Evolutionary conservation across 1,140 invertebrate species (phyloP).

Genomic region (Heliconius himera): DNA sequence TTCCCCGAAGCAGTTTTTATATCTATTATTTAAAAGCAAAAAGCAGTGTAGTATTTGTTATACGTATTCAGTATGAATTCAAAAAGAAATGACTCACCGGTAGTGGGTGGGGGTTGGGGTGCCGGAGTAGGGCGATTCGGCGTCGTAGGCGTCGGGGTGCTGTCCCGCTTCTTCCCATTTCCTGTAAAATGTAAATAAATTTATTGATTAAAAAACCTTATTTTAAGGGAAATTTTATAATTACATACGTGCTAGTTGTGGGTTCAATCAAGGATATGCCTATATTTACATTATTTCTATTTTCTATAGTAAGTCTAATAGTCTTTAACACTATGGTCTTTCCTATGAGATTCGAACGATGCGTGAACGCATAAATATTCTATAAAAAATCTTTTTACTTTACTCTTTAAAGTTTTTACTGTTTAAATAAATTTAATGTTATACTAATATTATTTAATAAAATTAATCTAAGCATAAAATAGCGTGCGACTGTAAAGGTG

Average conservation of each 20-base stretch:
- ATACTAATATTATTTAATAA: too few species aligned
- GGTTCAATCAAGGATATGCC: neutral
- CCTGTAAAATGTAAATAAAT: constrained; percentile 54
- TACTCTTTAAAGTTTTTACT: too few species aligned
- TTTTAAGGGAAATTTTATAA: neutral
- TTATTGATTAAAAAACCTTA: neutral
- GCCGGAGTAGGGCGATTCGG: constrained; percentile 57
- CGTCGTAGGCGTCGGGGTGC: constrained; percentile 60
- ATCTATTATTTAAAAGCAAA: neutral
- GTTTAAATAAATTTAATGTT: too few species aligned
- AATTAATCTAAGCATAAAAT: too few species aligned
- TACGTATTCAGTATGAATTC: neutral
- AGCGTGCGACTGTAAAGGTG: too few species aligned
- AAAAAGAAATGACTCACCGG: constrained; percentile 58
- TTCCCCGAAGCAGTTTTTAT: too few species aligned
- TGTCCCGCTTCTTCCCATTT: constrained; percentile 76
- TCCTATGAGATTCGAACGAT: too few species aligned
- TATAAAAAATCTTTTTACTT: too few species aligned
- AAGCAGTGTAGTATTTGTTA: neutral
- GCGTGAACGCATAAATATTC: too few species aligned
- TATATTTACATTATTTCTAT: too few species aligned
- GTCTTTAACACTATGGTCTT: too few species aligned
- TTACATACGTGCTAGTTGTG: neutral
- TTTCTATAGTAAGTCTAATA: too few species aligned
- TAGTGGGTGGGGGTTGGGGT: constrained; percentile 56